Conservation (phyloP, 2,888 invertebrate genomes). For the Aspidiotus rigidus region DNA sequence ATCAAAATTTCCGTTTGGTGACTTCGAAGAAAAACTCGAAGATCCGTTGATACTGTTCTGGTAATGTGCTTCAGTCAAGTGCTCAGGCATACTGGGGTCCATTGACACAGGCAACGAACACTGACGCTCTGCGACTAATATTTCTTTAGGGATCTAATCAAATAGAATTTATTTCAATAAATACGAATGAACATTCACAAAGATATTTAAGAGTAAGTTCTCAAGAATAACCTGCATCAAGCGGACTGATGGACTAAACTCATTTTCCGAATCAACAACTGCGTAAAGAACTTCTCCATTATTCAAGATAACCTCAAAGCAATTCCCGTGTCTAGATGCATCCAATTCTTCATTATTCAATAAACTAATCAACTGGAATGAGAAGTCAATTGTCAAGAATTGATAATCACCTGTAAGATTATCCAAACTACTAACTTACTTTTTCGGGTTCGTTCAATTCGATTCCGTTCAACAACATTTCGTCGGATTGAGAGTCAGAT, state of each 20-base stretch:
- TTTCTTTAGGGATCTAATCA: conserved; percentile 18
- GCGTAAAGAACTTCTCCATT: conserved; percentile 25
- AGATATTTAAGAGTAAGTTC: neutral
- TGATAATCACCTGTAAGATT: neutral
- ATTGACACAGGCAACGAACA: conserved; percentile 10
- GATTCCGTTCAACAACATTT: conserved; percentile 25
- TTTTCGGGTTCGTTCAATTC: conserved; percentile 25
- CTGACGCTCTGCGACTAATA: conserved; percentile 6
- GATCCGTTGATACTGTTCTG: neutral
- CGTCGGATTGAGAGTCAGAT: conserved; percentile 17
- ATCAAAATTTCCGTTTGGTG: conserved; percentile 10
- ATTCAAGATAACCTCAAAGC: conserved; percentile 26
- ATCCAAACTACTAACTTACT: neutral
- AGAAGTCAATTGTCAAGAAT: neutral
- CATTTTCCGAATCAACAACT: conserved; percentile 17
- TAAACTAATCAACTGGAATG: conserved; percentile 5
- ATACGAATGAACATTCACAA: neutral
- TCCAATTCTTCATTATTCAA: conserved; percentile 20
- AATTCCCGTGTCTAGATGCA: conserved; percentile 19
- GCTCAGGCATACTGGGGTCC: neutral
- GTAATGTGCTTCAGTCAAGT: conserved; percentile 9
- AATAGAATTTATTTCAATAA: neutral
- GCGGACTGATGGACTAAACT: conserved; percentile 9
- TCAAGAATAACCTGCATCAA: conserved; percentile 8
- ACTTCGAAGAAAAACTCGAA: conserved; percentile 3